These are phyloP conservation scores for Lasioglossum figueresi DNA, from an alignment of 2,888 invertebrate species.

Conservation along the genomic window DNA sequence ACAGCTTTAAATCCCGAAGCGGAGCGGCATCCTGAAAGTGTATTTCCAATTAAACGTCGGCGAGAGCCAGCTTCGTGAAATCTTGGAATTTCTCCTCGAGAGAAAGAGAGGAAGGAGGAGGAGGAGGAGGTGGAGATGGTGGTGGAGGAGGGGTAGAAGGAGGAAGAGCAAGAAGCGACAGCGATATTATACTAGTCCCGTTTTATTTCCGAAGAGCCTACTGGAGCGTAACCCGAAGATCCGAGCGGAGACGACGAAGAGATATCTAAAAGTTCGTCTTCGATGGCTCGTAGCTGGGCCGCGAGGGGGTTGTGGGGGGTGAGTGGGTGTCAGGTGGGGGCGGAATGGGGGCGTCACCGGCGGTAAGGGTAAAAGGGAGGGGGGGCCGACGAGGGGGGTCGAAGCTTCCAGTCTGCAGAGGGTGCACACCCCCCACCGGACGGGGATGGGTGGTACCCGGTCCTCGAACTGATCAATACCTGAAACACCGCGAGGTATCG, in stretches of 20 bases:
- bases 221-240: conserved; percentile 69
- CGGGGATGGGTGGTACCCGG: conserved; percentile 76
- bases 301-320: conserved; percentile 45
- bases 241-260: conserved; percentile 63
- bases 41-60: conserved; percentile 41
- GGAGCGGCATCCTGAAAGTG: conserved; percentile 9
- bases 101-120: neutral
- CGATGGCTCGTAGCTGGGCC: conserved; percentile 61
- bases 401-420: conserved; percentile 68
- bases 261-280: conserved; percentile 74
- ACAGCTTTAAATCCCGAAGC: neutral
- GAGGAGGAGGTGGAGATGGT: neutral
- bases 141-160: neutral
- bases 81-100: conserved; percentile 26
- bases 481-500: conserved; percentile 84
- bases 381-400: conserved; percentile 58
- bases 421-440: conserved; percentile 61
- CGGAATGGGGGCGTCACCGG: conserved; percentile 54
- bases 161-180: conserved; percentile 31
- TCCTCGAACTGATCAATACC: conserved; percentile 84
- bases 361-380: conserved; percentile 47
- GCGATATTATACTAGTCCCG: conserved; percentile 42
- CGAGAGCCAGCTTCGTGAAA: conserved; percentile 18
- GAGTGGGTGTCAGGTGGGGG: conserved; percentile 35
- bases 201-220: conserved; percentile 61